A percentile compares a stretch with the other conserved stretches of the same genome.
Evolutionary conservation across 2,113 vertebrate species (phyloP).

Genomic region (Mastomys natalensis): DNA sequence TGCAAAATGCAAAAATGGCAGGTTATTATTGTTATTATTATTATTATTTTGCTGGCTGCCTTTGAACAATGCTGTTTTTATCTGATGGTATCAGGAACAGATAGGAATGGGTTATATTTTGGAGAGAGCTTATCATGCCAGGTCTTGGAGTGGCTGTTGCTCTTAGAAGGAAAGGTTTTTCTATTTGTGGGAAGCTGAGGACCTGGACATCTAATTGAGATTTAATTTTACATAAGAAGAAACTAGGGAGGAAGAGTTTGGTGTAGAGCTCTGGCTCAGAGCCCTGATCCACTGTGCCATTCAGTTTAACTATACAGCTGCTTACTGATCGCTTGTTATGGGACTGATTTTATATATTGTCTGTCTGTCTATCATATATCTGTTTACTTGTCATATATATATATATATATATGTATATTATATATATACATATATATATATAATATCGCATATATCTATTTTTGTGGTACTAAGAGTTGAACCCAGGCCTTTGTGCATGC

Average conservation of each 20-base stretch:
- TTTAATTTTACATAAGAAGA: neutral
- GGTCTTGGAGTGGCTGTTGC: neutral
- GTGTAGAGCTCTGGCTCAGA: neutral
- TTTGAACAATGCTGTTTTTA: neutral
- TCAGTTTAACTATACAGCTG: neutral
- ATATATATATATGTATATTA: too few relatives aligned
- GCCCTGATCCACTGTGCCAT: neutral
- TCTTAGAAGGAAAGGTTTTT: conserved; percentile 16
- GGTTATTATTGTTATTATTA: neutral
- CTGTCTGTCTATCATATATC: neutral
- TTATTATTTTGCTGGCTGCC: neutral
- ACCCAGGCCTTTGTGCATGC: neutral
- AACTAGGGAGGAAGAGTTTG: neutral
- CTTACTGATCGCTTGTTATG: neutral
- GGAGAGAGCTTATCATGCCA: neutral
- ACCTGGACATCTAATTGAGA: neutral
- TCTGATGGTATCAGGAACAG: conserved; percentile 1
- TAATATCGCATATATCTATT: too few relatives aligned
- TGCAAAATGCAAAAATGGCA: neutral
- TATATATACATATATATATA: too few relatives aligned
- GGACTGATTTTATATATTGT: neutral
- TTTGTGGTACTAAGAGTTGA: neutral
- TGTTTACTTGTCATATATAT: neutral
- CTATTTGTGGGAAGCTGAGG: neutral
- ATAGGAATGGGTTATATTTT: neutral